phyloP scores from a whole-genome alignment of 2,888 invertebrate genomes.

The Crossocerus cetratus region DNA sequence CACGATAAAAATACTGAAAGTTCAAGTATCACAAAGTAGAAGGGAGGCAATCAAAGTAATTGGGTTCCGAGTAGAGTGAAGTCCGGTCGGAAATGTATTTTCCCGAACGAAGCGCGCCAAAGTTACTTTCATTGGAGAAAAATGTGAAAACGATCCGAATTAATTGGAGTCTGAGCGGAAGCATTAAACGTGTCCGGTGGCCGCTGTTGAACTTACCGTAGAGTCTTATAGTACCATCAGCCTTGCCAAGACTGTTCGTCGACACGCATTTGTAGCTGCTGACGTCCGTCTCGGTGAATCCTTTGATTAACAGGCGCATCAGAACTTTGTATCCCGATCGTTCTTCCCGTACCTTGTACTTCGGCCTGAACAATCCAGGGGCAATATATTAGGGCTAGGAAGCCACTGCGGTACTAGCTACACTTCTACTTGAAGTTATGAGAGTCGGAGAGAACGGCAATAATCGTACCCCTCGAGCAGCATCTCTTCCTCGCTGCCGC shows the following conservation, averaged over 20 bases:
- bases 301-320: constrained; percentile 84
- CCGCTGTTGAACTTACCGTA: constrained; percentile 79
- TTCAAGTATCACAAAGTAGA: too few species aligned
- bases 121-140: too few species aligned
- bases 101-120: too few species aligned
- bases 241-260: constrained; percentile 87
- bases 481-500: constrained; percentile 61
- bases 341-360: constrained; percentile 85
- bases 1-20: too few species aligned
- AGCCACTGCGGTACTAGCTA: neutral
- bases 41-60: too few species aligned
- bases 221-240: constrained; percentile 86
- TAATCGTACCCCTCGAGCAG: constrained; percentile 69
- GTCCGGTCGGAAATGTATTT: too few species aligned
- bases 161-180: neutral
- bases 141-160: neutral
- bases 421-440: neutral
- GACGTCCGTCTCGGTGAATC: constrained; percentile 81
- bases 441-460: neutral
- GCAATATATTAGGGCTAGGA: neutral
- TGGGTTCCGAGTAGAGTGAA: too few species aligned
- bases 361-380: constrained; percentile 80
- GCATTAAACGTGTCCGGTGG: neutral
- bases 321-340: constrained; percentile 86
- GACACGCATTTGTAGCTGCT: constrained; percentile 90